Base-by-base conservation (phyloP, 2,797 vertebrate species). In the Brachyrhaphis roseni region DNA sequence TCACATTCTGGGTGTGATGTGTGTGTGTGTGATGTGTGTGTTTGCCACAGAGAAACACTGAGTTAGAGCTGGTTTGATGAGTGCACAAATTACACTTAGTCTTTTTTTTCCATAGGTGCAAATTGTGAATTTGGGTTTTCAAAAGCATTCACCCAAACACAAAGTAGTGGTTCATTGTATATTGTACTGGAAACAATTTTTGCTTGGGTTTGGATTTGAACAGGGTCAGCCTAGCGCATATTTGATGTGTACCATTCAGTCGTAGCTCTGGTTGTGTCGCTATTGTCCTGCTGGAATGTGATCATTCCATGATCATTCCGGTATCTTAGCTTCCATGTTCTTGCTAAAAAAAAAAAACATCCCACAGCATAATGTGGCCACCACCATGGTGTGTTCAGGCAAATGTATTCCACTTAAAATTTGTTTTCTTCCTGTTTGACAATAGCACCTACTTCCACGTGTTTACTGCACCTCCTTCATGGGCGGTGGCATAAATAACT, bases 1-100 rank as follows among this genome's bases (percentile, higher is more conserved):
- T 92, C 86, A 81, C 72, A 82, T 73, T 88, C 82, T 80, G 72
- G 49, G 49, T 51, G 49, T 51, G 20, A 49, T 66, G 45, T 62
- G 76, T 49, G 79, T 76, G 57, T 77, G 68, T 77, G 75, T 79
- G 78, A 41, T 84, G 72, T 49, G 80, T 64, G 47, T 75, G 53
- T 77, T 77, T 80, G 77, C 84, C 64, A 71, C 74, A 84, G 64
- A 49, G 73, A 75, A 82, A 72, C 75, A 72, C 68, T 85, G 72
- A 82, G 70, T 77, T 80, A 78, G 43, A 74, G 72, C 81, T 55
- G 76, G 81, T 84, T 75, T 88, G 88, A 89, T 89, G 78, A 88
- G 76, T 76, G 76, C 47, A 49, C 66, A 85, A 86, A 89, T 90
- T 68, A 86, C 47, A 75, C 10, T 66, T 64, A 4, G 53, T 4